Evolutionary conservation across 2,113 vertebrate genomes (phyloP).

Genomic region (Stegostoma tigrinum): DNA sequence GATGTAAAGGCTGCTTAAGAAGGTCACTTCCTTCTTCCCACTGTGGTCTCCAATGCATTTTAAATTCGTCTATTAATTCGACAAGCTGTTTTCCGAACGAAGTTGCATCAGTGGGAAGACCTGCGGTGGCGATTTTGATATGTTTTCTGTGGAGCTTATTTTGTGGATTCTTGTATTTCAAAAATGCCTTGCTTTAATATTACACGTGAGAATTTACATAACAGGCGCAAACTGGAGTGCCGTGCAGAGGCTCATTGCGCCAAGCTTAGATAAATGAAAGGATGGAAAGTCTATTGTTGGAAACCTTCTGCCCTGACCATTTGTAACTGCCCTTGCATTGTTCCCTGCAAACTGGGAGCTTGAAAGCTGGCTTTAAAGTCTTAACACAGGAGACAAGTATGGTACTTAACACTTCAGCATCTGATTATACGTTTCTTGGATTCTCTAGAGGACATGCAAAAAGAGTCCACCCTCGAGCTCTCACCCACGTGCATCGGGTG

Average conservation of each 20-base stretch:
- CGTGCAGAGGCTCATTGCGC: not conserved
- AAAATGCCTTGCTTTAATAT: not conserved
- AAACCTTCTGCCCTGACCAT: slow-evolving; percentile 16
- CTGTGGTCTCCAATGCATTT: not conserved
- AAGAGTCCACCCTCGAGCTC: slow-evolving; percentile 35
- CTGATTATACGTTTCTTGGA: not conserved
- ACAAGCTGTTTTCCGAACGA: not conserved
- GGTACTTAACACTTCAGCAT: not conserved
- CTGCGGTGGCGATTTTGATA: not conserved
- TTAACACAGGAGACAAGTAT: not conserved
- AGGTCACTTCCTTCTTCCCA: not conserved
- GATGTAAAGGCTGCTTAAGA: not conserved
- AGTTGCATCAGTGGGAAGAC: not conserved
- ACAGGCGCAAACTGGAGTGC: not conserved
- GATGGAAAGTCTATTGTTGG: slow-evolving; percentile 38
- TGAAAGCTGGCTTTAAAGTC: not conserved
- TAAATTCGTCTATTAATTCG: too few relatives aligned
- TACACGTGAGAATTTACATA: not conserved
- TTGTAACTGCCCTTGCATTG: slow-evolving; percentile 33
- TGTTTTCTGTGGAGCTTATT: not conserved
- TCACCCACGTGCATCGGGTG: not conserved
- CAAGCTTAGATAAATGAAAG: slow-evolving; percentile 26
- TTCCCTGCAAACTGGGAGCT: slow-evolving; percentile 26
- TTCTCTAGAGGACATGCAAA: not conserved
- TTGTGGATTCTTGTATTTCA: not conserved